phyloP scores from a whole-genome alignment of 2,797 vertebrate genomes.

The Rhabdomys pumilio region DNA sequence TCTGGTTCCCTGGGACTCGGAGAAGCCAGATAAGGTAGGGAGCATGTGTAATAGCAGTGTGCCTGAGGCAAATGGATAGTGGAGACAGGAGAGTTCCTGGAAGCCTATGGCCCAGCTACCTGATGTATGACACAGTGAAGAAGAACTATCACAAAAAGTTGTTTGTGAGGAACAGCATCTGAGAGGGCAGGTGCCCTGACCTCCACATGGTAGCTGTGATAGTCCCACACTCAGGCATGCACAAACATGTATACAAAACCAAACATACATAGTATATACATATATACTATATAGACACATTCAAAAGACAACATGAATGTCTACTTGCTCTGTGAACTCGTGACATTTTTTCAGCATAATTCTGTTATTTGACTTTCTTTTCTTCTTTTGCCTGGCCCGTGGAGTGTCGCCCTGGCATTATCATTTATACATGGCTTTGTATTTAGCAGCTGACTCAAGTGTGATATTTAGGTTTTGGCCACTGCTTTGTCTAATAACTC shows the following conservation, averaged over 20 bases:
- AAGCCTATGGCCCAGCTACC: neutral
- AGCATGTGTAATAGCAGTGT: neutral
- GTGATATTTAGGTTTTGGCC: neutral
- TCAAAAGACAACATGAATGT: neutral
- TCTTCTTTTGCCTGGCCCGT: neutral
- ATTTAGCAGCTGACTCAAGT: slow-evolving; percentile 2
- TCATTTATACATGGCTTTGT: neutral
- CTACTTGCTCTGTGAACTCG: neutral
- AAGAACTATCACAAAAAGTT: neutral
- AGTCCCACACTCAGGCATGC: neutral
- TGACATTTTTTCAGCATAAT: neutral
- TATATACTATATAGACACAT: neutral
- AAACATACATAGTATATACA: neutral
- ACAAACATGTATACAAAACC: neutral
- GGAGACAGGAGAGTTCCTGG: neutral
- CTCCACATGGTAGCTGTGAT: neutral
- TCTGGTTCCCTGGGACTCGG: neutral
- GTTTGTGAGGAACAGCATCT: neutral
- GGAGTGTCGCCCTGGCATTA: neutral
- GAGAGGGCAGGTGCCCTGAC: neutral
- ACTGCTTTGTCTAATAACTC: slow-evolving; percentile 41
- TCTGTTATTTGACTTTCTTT: neutral
- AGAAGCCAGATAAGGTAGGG: neutral
- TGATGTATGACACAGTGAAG: neutral
- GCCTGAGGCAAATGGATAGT: neutral